phyloP scores from a whole-genome alignment of 2,113 vertebrate species.

The Pseudorasbora parva region DNA sequence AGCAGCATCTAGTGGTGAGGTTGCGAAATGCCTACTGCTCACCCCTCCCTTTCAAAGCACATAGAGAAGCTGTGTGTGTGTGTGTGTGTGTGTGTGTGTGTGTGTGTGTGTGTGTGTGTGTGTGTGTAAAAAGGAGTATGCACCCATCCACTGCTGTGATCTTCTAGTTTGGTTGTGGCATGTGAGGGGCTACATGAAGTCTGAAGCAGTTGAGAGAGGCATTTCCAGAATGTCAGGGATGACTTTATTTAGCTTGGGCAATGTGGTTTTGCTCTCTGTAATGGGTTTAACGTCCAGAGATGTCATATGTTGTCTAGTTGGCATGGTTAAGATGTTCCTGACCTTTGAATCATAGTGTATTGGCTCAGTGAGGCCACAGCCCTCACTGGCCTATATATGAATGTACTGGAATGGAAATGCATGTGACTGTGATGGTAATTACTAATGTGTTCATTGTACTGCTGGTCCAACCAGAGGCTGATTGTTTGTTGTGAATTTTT shows the following conservation, averaged over 20 bases:
- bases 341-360: constrained; percentile 7
- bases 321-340: not conserved
- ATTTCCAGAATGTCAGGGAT: constrained; percentile 51
- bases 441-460: not conserved
- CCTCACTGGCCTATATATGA: not conserved
- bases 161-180: constrained; percentile 29
- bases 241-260: constrained; percentile 67
- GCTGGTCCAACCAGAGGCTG: not conserved
- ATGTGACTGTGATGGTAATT: not conserved
- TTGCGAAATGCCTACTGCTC: no score
- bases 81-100: no score
- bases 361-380: not conserved
- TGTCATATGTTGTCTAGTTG: constrained; percentile 22
- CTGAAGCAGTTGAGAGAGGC: constrained; percentile 66
- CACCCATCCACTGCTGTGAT: not conserved
- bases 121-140: not conserved
- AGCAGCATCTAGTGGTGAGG: no score
- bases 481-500: not conserved
- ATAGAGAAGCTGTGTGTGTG: no score
- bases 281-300: not conserved
- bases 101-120: not conserved
- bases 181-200: constrained; percentile 69
- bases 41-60: no score
- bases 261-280: not conserved
- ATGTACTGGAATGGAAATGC: not conserved